Evolutionary conservation across 2,888 invertebrate species (phyloP).

Genomic region (Rhagophthalmus giganteus): DNA sequence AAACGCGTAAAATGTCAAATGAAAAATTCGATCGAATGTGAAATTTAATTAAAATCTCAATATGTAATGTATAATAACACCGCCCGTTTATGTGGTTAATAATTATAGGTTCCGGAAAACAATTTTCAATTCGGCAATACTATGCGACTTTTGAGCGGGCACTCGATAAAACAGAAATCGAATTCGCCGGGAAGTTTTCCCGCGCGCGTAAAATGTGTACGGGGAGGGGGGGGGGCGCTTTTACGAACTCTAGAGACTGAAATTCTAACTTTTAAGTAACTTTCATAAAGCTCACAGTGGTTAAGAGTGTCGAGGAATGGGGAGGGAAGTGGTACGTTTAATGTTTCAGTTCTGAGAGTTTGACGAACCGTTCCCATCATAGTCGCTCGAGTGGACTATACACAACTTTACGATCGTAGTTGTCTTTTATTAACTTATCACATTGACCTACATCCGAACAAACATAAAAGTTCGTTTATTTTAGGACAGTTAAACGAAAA

Average conservation of each 20-base stretch:
- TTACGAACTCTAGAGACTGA: slow-evolving; percentile 11
- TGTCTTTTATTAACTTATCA: no score
- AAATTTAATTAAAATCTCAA: slow-evolving; percentile 20
- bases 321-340: slow-evolving; percentile 3
- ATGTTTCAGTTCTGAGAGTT: slow-evolving; percentile 9
- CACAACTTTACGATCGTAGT: no score
- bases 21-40: no score
- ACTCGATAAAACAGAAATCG: slow-evolving; percentile 15
- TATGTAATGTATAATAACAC: no score
- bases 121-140: slow-evolving; percentile 2
- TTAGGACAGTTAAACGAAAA: no score
- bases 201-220: slow-evolving; percentile 6
- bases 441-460: no score
- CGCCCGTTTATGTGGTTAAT: slow-evolving; percentile 4
- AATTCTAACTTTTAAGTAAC: slow-evolving; percentile 20
- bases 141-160: slow-evolving; percentile 16
- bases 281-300: slow-evolving; percentile 15
- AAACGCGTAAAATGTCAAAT: slow-evolving; percentile 8
- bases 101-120: not conserved
- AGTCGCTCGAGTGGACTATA: no score
- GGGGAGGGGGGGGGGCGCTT: no score
- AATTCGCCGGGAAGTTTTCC: slow-evolving; percentile 10
- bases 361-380: no score
- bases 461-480: no score
- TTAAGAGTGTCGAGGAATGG: no score